Evolutionary conservation across 2,113 vertebrate species (phyloP).

Genomic region (Tylochromis polylepis): DNA sequence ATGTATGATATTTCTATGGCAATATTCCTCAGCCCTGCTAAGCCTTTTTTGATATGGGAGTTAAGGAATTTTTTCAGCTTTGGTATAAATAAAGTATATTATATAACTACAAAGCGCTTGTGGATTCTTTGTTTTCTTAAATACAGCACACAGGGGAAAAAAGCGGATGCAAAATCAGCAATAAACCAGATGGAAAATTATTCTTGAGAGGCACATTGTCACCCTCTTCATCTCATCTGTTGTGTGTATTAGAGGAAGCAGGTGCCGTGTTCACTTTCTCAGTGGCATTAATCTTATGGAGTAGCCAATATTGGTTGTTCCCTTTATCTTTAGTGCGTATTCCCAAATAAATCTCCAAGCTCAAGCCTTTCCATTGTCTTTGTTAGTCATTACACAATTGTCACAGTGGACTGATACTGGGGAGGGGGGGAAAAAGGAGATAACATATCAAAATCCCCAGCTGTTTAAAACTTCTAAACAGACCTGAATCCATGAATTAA

Average conservation of each 20-base stretch:
- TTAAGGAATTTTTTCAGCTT: background rate
- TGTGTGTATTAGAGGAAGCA: background rate
- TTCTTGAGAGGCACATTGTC: background rate
- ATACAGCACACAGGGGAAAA: background rate
- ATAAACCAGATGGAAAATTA: background rate
- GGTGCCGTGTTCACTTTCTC: background rate
- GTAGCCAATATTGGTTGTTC: background rate
- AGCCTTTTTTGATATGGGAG: background rate
- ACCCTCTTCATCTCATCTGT: background rate
- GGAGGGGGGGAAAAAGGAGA: background rate
- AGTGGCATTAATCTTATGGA: background rate
- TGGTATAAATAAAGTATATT: background rate
- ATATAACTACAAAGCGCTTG: background rate
- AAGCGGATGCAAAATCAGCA: background rate
- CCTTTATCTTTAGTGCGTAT: background rate
- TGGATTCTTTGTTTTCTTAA: background rate
- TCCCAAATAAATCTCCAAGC: background rate
- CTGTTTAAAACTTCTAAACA: conserved; percentile 29
- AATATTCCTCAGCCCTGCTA: background rate
- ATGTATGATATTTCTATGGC: background rate
- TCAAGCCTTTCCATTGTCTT: background rate
- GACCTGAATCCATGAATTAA: conserved; percentile 55
- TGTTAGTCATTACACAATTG: background rate
- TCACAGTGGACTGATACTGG: background rate
- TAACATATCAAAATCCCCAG: background rate